Conservation (phyloP, 64 coral and sea anemone genomes). For the Stichodactyla mertensii region DNA sequence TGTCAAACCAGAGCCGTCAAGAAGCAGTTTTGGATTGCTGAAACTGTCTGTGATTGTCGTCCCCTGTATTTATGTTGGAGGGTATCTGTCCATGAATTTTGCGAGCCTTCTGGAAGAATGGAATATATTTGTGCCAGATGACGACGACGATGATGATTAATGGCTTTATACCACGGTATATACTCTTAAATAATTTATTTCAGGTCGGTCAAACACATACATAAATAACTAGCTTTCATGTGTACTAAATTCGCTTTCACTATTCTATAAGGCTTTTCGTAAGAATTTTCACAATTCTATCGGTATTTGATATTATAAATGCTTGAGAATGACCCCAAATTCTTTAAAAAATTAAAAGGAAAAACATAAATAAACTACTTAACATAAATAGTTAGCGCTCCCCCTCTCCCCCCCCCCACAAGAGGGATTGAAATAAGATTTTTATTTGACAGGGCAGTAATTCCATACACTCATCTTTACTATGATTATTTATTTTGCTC, state of each 20-base stretch:
- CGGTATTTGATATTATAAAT: no score
- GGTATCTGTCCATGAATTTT: slow-evolving; percentile 42
- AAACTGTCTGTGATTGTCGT: slow-evolving; percentile 28
- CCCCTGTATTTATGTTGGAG: slow-evolving; percentile 73
- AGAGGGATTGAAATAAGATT: no score
- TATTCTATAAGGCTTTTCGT: not conserved
- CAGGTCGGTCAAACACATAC: not conserved
- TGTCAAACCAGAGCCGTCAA: slow-evolving; percentile 19
- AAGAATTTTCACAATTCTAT: no score
- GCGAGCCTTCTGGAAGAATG: slow-evolving; percentile 65
- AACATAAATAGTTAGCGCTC: no score
- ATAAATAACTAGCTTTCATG: not conserved
- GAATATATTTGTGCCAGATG: slow-evolving; percentile 68
- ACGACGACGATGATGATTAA: slow-evolving; percentile 80
- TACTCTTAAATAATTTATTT: not conserved
- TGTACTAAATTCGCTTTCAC: not conserved
- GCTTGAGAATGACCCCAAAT: no score
- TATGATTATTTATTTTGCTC: no score
- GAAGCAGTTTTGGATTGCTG: slow-evolving; percentile 34
- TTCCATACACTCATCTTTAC: no score
- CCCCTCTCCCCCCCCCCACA: no score
- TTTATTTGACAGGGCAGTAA: no score
- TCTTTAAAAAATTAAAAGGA: no score
- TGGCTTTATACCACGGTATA: not conserved
- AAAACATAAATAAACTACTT: no score